A percentile compares a stretch with the other conserved stretches of the same genome.
Evolutionary conservation across 2,113 vertebrate species (phyloP).

Genomic region (Cygnus buccinator): DNA sequence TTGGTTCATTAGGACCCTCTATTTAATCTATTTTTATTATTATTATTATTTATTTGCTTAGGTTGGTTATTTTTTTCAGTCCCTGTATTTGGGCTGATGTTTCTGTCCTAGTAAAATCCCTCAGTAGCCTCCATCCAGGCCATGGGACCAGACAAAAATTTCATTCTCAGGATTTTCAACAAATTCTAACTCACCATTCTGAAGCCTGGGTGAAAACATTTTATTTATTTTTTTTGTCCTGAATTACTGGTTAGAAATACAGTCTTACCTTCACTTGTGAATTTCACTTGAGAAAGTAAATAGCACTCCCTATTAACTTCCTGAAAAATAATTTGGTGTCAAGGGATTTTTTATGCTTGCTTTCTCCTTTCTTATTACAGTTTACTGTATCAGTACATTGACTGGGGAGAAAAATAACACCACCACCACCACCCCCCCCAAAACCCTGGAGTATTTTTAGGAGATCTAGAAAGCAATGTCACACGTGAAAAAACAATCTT

Average conservation of each 20-base stretch:
- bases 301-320: constrained; percentile 12
- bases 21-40: neutral
- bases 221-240: neutral
- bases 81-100: accelerated
- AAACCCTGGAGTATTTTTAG: neutral
- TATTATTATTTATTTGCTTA: neutral
- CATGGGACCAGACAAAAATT: neutral
- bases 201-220: constrained; percentile 6
- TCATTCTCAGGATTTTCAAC: neutral
- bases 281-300: constrained; percentile 28
- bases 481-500: constrained; percentile 39
- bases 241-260: constrained; percentile 10
- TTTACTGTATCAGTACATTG: neutral
- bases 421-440: neutral
- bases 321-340: constrained; percentile 63
- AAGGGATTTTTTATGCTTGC: neutral
- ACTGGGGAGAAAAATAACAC: constrained; percentile 4
- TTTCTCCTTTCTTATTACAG: constrained; percentile 51
- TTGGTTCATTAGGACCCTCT: neutral
- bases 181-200: neutral
- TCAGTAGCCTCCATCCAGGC: neutral
- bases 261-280: neutral
- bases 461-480: constrained; percentile 19
- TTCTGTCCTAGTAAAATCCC: neutral
- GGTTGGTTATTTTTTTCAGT: neutral